Percentiles rank a stretch among this genome's conserved stretches.
These are phyloP conservation scores for Syngnathus acus DNA, from an alignment of 2,797 vertebrate genomes.

Conservation along the genomic window DNA sequence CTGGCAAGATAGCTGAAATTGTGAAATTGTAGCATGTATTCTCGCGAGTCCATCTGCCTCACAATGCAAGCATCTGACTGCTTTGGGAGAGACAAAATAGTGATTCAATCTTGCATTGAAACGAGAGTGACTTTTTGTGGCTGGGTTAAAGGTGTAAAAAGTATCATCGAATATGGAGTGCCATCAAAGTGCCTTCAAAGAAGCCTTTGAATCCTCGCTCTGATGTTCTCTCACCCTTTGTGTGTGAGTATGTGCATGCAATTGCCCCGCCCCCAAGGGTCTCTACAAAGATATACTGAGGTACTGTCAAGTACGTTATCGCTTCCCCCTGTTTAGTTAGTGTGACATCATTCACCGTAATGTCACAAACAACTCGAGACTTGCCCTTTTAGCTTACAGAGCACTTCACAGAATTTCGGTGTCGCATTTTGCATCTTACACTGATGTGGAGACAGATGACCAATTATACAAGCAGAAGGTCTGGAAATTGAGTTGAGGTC, in stretches of 20 bases:
- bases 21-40: slow-evolving; percentile 4
- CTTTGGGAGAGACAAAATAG: slow-evolving; percentile 4
- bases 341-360: background rate
- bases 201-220: slow-evolving; percentile 2
- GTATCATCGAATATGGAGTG: slow-evolving; percentile 2
- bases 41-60: slow-evolving; percentile 6
- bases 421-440: background rate
- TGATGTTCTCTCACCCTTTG: background rate
- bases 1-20: background rate
- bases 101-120: slow-evolving; percentile 3
- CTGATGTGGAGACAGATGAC: background rate
- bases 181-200: background rate
- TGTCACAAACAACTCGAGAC: background rate
- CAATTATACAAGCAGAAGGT: slow-evolving; percentile 1
- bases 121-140: background rate
- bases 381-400: background rate
- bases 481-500: background rate
- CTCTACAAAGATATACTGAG: background rate
- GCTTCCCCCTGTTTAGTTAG: background rate
- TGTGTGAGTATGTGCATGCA: background rate
- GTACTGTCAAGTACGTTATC: background rate
- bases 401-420: background rate
- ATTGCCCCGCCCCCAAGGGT: background rate
- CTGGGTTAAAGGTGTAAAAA: slow-evolving; percentile 1
- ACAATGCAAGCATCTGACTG: background rate